A percentile compares a stretch with the other conserved stretches of the same genome.
These are phyloP conservation scores for Momotus momota DNA, from an alignment of 2,797 vertebrate species.

Conservation along the genomic window DNA sequence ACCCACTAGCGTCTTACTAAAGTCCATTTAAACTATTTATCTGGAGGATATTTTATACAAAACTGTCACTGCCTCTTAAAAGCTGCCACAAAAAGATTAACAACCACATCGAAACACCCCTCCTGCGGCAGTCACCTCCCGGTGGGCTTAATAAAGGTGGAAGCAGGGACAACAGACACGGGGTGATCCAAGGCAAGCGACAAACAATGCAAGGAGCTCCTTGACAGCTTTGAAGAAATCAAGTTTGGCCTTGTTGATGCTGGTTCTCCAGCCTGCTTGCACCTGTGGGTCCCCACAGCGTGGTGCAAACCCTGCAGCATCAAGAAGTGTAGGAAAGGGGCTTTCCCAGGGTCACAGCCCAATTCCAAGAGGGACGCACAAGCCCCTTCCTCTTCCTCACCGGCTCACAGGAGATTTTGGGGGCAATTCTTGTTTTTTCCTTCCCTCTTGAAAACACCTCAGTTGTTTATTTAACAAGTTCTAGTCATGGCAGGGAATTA, in stretches of 20 bases:
- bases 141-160: not conserved
- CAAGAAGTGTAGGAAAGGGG: not conserved
- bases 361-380: not conserved
- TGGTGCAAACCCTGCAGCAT: rapidly evolving
- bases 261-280: not conserved
- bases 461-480: conserved; percentile 39
- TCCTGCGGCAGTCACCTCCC: not conserved
- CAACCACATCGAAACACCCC: not conserved
- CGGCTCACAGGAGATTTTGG: rapidly evolving
- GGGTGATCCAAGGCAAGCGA: not conserved
- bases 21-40: conserved; percentile 36
- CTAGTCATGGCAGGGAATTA: not conserved
- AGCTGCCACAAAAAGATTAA: not conserved
- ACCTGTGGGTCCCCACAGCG: rapidly evolving
- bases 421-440: too few relatives aligned
- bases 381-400: not conserved
- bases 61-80: not conserved
- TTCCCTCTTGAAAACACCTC: not conserved
- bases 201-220: not conserved
- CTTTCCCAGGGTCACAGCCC: not conserved
- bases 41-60: conserved; percentile 16
- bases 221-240: not conserved
- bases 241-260: rapidly evolving
- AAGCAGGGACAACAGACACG: rapidly evolving
- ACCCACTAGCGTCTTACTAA: conserved; percentile 6